Evolutionary conservation across 2,113 vertebrate genomes (phyloP).

Genomic region (Phrynosoma platyrhinos): DNA sequence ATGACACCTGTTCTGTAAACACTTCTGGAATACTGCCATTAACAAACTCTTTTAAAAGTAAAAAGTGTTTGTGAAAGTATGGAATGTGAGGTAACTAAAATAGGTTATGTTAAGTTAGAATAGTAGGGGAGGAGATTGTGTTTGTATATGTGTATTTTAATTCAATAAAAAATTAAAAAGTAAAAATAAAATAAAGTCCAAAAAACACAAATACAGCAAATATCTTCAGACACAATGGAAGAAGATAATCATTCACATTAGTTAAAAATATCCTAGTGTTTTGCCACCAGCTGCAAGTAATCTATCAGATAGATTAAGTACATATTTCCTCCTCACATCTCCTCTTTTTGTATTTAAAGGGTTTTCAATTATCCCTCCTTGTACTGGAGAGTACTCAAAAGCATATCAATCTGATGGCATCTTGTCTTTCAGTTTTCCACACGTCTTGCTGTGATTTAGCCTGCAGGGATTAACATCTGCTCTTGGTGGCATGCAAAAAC

Average conservation of each 20-base stretch:
- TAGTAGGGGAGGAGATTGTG: too few species aligned
- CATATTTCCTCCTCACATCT: not conserved
- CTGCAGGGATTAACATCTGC: slow-evolving; percentile 11
- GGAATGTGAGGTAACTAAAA: too few species aligned
- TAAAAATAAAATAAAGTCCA: not conserved
- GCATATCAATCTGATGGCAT: not conserved
- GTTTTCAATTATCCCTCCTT: slow-evolving; percentile 21
- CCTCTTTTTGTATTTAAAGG: not conserved
- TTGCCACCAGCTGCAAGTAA: not conserved
- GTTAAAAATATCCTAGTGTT: slow-evolving; percentile 4
- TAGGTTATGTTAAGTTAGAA: too few species aligned
- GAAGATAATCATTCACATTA: slow-evolving; percentile 21
- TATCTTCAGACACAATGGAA: not conserved
- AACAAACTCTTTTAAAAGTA: not conserved
- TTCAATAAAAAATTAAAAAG: too few species aligned
- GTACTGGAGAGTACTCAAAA: slow-evolving; percentile 14
- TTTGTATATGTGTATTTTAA: too few species aligned
- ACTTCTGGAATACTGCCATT: not conserved
- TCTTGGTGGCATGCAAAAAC: slow-evolving; percentile 39
- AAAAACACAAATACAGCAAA: not conserved
- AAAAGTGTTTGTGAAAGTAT: too few species aligned
- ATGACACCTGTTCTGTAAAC: not conserved
- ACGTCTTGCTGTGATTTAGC: accelerated
- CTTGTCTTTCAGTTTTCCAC: not conserved
- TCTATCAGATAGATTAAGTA: not conserved